These are phyloP conservation scores for Stomatorhinus ivindoensis DNA, from an alignment of 2,113 vertebrate genomes.

Conservation along the genomic window DNA sequence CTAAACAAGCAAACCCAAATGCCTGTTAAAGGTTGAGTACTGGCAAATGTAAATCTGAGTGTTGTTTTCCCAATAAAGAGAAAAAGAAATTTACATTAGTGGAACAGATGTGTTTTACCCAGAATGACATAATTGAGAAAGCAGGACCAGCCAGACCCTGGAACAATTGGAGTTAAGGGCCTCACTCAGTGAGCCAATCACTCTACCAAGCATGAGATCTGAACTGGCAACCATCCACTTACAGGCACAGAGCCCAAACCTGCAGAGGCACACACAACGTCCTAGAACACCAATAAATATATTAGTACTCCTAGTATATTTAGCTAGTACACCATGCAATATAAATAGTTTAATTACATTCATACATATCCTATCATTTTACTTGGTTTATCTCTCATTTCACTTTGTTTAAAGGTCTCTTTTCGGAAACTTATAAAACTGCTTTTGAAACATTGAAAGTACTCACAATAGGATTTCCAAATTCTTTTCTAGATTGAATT, in stretches of 20 bases:
- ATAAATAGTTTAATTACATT: not conserved
- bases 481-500: constrained; percentile 57
- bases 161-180: not conserved
- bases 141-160: not conserved
- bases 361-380: not conserved
- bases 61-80: not conserved
- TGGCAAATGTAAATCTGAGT: not conserved
- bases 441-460: not conserved
- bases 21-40: not conserved
- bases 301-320: not conserved
- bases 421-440: not conserved
- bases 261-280: not conserved
- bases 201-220: not conserved
- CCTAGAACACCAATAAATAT: not conserved
- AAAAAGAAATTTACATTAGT: not conserved
- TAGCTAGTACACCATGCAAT: not conserved
- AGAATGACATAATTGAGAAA: not conserved
- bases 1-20: not conserved
- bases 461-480: not conserved
- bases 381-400: not conserved
- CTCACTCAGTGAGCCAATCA: not conserved
- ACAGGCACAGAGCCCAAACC: not conserved
- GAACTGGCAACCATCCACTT: not conserved
- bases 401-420: not conserved
- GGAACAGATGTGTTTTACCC: not conserved